These are phyloP conservation scores for Rhabdomys dilectus DNA, from an alignment of 2,113 vertebrate genomes.

Conservation along the genomic window DNA sequence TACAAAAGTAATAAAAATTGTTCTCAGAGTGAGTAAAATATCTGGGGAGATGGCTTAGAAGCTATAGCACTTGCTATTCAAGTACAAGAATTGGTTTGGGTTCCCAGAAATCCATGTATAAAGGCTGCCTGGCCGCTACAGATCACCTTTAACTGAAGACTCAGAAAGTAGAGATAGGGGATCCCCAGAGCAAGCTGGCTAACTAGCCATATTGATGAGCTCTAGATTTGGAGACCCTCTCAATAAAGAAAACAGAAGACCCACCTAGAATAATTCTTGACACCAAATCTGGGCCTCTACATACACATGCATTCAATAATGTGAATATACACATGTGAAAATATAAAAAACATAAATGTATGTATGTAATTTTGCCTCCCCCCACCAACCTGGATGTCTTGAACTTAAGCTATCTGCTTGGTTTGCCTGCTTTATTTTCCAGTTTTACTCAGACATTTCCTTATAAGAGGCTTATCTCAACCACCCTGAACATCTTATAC, in stretches of 20 bases:
- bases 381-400: not conserved
- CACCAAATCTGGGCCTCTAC: not conserved
- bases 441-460: not conserved
- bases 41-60: not conserved
- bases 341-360: not conserved
- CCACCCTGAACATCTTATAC: not conserved
- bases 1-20: slow-evolving; percentile 16
- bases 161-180: not conserved
- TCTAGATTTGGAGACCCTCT: not conserved
- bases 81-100: not conserved
- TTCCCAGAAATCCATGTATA: not conserved
- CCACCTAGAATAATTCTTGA: not conserved
- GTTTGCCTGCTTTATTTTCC: not conserved
- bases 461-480: not conserved
- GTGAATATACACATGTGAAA: not conserved
- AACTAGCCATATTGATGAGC: not conserved
- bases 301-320: not conserved
- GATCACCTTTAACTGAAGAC: not conserved
- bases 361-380: not conserved
- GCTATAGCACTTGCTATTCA: not conserved
- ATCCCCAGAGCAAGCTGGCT: not conserved
- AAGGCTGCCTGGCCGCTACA: no score
- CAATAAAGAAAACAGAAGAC: not conserved
- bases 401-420: not conserved
- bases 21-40: not conserved